Percentiles rank a stretch among this genome's conserved stretches.
These are phyloP conservation scores for Dryas iulia DNA, from an alignment of 1,140 invertebrate species.

Conservation along the genomic window DNA sequence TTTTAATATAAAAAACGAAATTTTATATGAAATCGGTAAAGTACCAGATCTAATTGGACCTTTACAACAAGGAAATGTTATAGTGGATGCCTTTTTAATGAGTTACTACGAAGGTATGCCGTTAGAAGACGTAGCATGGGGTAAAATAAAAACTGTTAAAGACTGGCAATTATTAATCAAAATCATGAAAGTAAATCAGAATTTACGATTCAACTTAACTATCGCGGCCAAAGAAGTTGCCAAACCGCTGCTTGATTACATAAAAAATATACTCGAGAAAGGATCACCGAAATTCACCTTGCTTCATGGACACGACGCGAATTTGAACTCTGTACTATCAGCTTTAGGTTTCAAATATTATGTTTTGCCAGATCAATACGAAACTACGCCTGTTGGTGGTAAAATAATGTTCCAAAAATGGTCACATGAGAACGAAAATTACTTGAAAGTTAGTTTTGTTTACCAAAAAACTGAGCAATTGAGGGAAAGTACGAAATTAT, in stretches of 20 bases:
- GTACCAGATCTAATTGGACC: constrained; percentile 59
- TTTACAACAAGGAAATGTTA: constrained; percentile 47
- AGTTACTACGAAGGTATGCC: constrained; percentile 58
- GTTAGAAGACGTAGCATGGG: constrained; percentile 55
- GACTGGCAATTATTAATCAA: constrained; percentile 49
- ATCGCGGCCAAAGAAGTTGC: constrained; percentile 50
- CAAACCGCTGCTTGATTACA: constrained; percentile 47
- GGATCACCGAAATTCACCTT: constrained; percentile 43
- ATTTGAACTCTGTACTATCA: constrained; percentile 53
- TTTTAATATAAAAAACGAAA: constrained; percentile 42
- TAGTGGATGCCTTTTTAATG: constrained; percentile 67
- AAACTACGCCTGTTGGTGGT: constrained; percentile 57
- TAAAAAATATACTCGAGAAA: constrained; percentile 47
- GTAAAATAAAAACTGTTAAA: constrained; percentile 40
- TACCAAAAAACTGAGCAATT: constrained; percentile 58
- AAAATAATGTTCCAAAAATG: constrained; percentile 69
- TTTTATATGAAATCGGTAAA: constrained; percentile 44
- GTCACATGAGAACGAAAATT: constrained; percentile 40
- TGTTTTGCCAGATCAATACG: constrained; percentile 48
- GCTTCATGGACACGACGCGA: constrained; percentile 62
- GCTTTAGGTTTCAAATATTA: constrained; percentile 49
- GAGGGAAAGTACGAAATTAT: constrained; percentile 40
- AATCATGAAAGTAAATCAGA: constrained; percentile 56
- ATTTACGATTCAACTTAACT: constrained; percentile 49
- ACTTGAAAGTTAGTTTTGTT: constrained; percentile 55